Evolutionary conservation across 2,888 invertebrate genomes (phyloP), one percentile per base, ranked within the genome.

Genomic region (Tetranychus piercei): DNA sequence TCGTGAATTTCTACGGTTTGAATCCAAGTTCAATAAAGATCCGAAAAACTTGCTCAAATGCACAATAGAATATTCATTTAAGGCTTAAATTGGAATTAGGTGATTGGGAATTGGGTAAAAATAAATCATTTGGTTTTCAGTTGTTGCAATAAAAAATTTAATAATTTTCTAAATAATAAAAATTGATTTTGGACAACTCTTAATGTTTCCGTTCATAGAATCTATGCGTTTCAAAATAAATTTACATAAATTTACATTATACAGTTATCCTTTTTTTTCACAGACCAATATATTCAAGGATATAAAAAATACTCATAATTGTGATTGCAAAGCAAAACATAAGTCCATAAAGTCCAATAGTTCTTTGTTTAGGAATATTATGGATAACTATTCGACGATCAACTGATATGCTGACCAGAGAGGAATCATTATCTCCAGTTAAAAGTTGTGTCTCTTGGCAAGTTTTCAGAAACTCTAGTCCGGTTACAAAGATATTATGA

Each of bases 401-500:
- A 65, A 94, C 93, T 44, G 94, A 94, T 81, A 96, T 93, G 82
- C 94, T 94, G 78, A 96, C 86, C 78, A 95, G 89, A 70, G 94
- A 92, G 74, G 92, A 90, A 81, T 90, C 89, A 78, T 82, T 80
- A 85, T 83, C 80, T 85, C 82, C 82, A 64, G 81, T 81, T n/a
- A 83, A 78, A 23, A 81, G 80, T 44, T 77, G 75, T 8, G 78
- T 78, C 70, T 79, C 80, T 66, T 79, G 78, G 11, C 77, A 76
- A 6, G 80, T 78, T 1, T 93, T 92, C 80, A 96, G 85, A 85
- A 99, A 97, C 84, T 92, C 90, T 79, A 99, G 84, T 15, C 94
- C 95, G 74, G 97, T 97, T 78, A 99, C 91, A 85, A 99, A 99
- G 88, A 94, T 94, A 80, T 89, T 90, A 86, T 97, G 96, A 77